A percentile compares a stretch with the other conserved stretches of the same genome.
These are phyloP conservation scores for Archaeoteleia sp. DNA, from an alignment of 2,888 invertebrate species.

Conservation along the genomic window DNA sequence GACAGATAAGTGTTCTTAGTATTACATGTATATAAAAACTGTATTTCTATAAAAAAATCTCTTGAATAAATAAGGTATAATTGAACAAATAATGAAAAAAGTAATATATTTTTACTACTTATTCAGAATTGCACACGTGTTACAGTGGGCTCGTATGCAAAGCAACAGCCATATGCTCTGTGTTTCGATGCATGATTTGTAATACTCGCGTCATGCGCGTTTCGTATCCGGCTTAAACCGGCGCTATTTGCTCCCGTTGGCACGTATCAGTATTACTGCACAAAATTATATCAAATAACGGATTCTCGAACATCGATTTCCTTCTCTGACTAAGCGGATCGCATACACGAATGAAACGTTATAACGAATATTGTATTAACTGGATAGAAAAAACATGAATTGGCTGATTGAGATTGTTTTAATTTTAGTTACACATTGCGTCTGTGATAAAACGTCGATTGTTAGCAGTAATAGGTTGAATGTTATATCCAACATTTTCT, in stretches of 20 bases:
- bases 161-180: slow-evolving; percentile 29
- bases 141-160: slow-evolving; percentile 24
- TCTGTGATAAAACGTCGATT: neutral
- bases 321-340: slow-evolving; percentile 31
- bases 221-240: slow-evolving; percentile 58
- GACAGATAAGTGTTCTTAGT: no score
- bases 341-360: slow-evolving; percentile 20
- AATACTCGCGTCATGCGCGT: slow-evolving; percentile 55
- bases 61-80: neutral
- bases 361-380: slow-evolving; percentile 19
- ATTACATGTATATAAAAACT: no score
- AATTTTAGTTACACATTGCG: neutral
- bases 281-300: slow-evolving; percentile 55
- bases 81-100: neutral
- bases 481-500: no score
- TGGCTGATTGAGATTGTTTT: neutral
- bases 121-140: slow-evolving; percentile 12
- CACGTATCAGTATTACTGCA: slow-evolving; percentile 57
- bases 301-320: slow-evolving; percentile 37
- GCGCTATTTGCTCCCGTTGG: slow-evolving; percentile 57
- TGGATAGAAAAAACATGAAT: slow-evolving; percentile 6
- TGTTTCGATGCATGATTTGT: slow-evolving; percentile 59
- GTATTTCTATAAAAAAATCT: no score
- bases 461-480: neutral
- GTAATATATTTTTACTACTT: neutral